Conservation (phyloP, 2,113 vertebrate species). For the Nyctibius bracteatus region DNA sequence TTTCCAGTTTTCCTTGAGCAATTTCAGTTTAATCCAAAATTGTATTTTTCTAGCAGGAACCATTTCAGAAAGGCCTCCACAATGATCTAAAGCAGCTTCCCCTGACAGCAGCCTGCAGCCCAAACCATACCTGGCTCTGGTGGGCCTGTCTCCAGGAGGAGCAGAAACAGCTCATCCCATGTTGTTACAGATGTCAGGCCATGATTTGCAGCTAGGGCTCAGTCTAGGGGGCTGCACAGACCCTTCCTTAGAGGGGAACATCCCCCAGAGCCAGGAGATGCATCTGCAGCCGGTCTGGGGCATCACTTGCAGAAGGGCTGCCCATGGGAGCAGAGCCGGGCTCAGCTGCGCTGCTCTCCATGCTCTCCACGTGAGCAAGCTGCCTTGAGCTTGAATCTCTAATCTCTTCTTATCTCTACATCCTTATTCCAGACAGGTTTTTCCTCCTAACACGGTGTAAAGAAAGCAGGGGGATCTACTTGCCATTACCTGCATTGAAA, state of each 20-base stretch:
- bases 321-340: background rate
- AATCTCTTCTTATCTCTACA: slow-evolving; percentile 36
- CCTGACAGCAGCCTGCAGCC: background rate
- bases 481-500: slow-evolving; percentile 24
- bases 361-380: background rate
- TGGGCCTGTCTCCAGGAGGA: background rate
- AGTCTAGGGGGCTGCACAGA: background rate
- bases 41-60: background rate
- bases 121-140: background rate
- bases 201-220: background rate
- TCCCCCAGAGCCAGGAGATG: background rate
- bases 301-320: background rate
- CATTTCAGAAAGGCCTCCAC: background rate
- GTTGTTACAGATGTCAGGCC: background rate
- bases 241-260: background rate
- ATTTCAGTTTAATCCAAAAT: background rate
- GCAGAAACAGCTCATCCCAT: background rate
- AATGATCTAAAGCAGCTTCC: background rate
- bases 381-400: background rate
- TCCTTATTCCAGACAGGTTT: slow-evolving; percentile 45
- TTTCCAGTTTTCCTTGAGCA: background rate
- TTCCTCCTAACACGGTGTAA: slow-evolving; percentile 1
- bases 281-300: background rate
- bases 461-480: slow-evolving; percentile 13
- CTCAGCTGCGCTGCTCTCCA: background rate